Evolutionary conservation across 2,797 vertebrate genomes (phyloP), one percentile per base, ranked within the genome.

Genomic region (Sebastes ruberrimus): DNA sequence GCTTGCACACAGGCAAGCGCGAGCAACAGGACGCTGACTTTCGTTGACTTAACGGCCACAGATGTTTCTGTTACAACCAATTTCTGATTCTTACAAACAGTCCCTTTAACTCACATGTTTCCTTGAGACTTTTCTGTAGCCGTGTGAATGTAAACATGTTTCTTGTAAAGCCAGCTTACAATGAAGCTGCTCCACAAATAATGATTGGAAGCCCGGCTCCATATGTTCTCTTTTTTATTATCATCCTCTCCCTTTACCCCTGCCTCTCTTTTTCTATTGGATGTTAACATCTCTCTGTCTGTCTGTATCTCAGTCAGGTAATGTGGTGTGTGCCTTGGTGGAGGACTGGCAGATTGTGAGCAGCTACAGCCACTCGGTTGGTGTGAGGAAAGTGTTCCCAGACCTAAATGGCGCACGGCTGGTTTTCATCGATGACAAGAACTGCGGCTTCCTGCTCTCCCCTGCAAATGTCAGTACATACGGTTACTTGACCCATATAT

Each of bases 391-490:
- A 92, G 94, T 99, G 81, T 98, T 98, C 89, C 98, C 98, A 28
- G 97, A 99, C 89, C 93, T 97, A 65, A 97, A 93, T 72, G 98
- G 98, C 78, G 97, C 97, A 9, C 96, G 89, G 79, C 84, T 99
- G 83, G 95, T 97, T 92, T 97, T 99, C 89, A 98, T 98, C 71
- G 98, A 99, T 86, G 97, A 99, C 87, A 98, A 98, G 94, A 97
- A 97, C 35, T 94, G 97, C 22, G 98, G 98, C 84, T 99, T 98
- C 94, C 93, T 99, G 85, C 97, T 97, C 79, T 98, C 96, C 74
- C 96, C 97, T 18, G 96, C 97, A 95, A 96, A 96, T 2, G 93
- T 94, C 30, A 92, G 91, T 90, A 79, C 23, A 74, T 5, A 20
- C 18, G 94, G 2, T 65, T 32, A 53, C 8, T 32, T 70, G 2